Evolutionary conservation across 2,888 invertebrate species (phyloP).

Genomic region (Agapostemon virescens): DNA sequence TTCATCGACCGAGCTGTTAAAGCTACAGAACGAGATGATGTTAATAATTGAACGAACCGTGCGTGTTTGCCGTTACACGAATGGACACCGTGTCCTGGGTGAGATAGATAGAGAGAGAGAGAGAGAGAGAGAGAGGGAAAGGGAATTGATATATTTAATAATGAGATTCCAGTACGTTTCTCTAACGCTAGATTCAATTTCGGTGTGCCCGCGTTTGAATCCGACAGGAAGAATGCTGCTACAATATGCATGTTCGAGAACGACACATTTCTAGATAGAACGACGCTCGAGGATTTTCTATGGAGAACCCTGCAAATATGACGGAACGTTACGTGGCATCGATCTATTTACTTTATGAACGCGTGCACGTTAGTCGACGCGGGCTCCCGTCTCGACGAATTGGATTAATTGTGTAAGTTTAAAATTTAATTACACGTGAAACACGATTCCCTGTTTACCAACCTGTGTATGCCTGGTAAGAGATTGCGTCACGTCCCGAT

Average conservation of each 20-base stretch:
- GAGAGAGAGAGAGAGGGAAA: too few species aligned
- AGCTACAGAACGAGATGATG: background rate
- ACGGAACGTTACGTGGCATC: background rate
- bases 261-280: background rate
- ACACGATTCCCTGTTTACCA: background rate
- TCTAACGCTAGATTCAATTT: background rate
- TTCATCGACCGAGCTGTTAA: background rate
- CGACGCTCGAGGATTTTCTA: background rate
- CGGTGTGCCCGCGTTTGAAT: background rate
- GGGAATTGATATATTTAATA: background rate
- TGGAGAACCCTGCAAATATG: background rate
- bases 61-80: background rate
- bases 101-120: too few species aligned
- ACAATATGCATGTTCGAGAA: background rate
- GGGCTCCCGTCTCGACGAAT: background rate
- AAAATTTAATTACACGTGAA: conserved; percentile 1
- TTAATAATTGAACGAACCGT: background rate
- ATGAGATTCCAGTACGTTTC: background rate
- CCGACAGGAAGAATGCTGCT: background rate
- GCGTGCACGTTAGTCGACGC: background rate
- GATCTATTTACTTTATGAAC: conserved; percentile 1
- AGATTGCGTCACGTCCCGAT: background rate
- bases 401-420: background rate
- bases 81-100: background rate
- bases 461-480: background rate